Evolutionary conservation across 2,888 invertebrate species (phyloP), one percentile per base, ranked within the genome.

Genomic region (Helleia helle): DNA sequence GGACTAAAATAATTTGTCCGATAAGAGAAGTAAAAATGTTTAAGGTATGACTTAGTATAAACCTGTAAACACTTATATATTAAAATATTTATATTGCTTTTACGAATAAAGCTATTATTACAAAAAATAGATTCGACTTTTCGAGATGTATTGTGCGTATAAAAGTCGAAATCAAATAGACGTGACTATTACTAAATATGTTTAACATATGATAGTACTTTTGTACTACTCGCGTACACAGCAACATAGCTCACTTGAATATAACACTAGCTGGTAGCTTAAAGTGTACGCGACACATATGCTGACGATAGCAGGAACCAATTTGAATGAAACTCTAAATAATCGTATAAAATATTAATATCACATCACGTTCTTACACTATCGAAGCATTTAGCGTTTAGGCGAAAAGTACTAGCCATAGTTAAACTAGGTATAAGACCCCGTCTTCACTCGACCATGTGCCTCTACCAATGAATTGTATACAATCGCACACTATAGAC

Each of bases 51-150:
- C 36, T 9, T 9, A 14, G 13, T 28, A 13, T 36, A 22, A 34
- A 31, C 13, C 17, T 18, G 13, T 24, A 39, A 30, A 14, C 24
- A 29, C 12, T 29, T 18, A 29, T 27, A 30, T 22, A 26, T 11
- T 39, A 39, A 24, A 37, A 37, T 29, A 38, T 22, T 36, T 18
- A 24, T 36, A 41, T 37, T 41, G 24, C 29, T 39, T 24, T 39
- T 25, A 30, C 14, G 22, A 15, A 39, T 39, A 25, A 30, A 39
- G 22, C 29, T 29, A 39, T 15, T 30, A 39, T n/a, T n/a, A n/a
- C n/a, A 15, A 39, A 31, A n/a, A 36, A 22, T 13, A 22, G n/a
- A n/a, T 31, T 31, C 30, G 11, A 24, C 15, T 39, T 30, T 24
- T 30, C 25, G 14, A 36, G 17, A 22, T 12, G 13, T 39, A 14